phyloP scores from a whole-genome alignment of 2,113 vertebrate species.

The Sphyrna mokarran region DNA sequence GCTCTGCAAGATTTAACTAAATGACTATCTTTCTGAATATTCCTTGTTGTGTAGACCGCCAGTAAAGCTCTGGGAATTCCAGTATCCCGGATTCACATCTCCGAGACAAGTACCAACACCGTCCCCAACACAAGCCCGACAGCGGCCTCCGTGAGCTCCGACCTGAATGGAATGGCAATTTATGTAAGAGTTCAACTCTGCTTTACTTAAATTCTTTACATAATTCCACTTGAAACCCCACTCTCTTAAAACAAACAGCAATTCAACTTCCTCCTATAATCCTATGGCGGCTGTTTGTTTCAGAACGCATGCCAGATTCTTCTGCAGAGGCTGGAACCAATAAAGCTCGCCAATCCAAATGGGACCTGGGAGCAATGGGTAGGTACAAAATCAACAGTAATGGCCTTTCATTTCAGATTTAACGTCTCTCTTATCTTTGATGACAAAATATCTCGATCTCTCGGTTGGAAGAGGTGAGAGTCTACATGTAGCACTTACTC shows the following conservation, averaged over 20 bases:
- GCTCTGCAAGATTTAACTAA: not conserved
- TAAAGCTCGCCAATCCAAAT: slow-evolving; percentile 66
- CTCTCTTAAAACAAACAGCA: not conserved
- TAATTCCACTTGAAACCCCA: not conserved
- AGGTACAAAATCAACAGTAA: slow-evolving; percentile 42
- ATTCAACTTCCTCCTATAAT: not conserved
- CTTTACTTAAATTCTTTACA: not conserved
- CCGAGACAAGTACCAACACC: slow-evolving; percentile 89
- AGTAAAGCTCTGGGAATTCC: slow-evolving; percentile 73
- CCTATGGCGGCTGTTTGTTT: not conserved
- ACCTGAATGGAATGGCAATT: slow-evolving; percentile 85
- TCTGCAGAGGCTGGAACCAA: slow-evolving; percentile 69
- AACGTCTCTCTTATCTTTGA: not conserved
- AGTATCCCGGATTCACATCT: slow-evolving; percentile 75
- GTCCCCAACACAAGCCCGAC: slow-evolving; percentile 89
- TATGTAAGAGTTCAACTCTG: slow-evolving; percentile 51
- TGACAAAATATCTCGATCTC: no score
- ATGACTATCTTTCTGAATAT: not conserved
- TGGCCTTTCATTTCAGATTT: not conserved
- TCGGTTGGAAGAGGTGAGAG: not conserved
- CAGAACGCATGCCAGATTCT: slow-evolving; percentile 77
- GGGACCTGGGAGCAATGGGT: slow-evolving; percentile 91
- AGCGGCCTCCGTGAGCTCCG: slow-evolving; percentile 77
- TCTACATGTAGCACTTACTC: not conserved
- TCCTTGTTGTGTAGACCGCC: slow-evolving; percentile 68